Base-by-base conservation (phyloP, 2,113 vertebrate genomes). In the Cebidichthys violaceus region DNA sequence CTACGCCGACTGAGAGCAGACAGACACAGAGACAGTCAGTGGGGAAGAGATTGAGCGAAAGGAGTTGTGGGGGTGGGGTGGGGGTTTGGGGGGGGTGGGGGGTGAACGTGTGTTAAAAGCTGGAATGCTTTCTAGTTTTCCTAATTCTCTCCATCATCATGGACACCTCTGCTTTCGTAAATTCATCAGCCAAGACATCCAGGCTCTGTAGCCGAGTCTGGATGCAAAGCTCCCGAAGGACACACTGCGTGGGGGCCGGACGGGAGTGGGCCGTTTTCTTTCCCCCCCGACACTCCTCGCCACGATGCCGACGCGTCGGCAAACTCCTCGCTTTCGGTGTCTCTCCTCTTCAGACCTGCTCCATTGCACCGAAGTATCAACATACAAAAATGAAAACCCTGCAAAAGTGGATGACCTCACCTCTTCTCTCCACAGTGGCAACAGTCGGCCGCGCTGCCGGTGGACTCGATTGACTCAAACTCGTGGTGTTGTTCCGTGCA, bases 1-100 rank as follows among this genome's bases (percentile, higher is more conserved):
- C 91, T 99, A 99, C 89, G 96, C 97, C 9, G 98, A 99, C 92
- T 99, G 96, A 99, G 91, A 83, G 57, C 66, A 78, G 41, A 85
- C 65, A 71, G 66, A 78, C 71, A 75, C 60, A 82, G 45, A 89
- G 71, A 79, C 84, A 75, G 84, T 75, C 72, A 81, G 75, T 85
- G 43, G 62, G 87, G 75, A 86, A 78, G 81, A 80, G 76, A 81
- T 77, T 79, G 68, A 79, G 55, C 76, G 80, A 72, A 70, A 76
- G 27, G 66, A 81, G 81, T 79, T 68, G 72, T 33, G 73, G 83
- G 82, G 68, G 66, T 83, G 83, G 60, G 70, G 68, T 55, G 69
- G 70, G 68, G 70, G 61, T 66, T 68, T 74, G 29, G 77, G 24
- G 77, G 85, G 76, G 54, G 3, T 10, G 20, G 10, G 11, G 54